Evolutionary conservation across 2,113 vertebrate species (phyloP), one percentile per base, ranked within the genome.

Genomic region (Ascaphus truei): DNA sequence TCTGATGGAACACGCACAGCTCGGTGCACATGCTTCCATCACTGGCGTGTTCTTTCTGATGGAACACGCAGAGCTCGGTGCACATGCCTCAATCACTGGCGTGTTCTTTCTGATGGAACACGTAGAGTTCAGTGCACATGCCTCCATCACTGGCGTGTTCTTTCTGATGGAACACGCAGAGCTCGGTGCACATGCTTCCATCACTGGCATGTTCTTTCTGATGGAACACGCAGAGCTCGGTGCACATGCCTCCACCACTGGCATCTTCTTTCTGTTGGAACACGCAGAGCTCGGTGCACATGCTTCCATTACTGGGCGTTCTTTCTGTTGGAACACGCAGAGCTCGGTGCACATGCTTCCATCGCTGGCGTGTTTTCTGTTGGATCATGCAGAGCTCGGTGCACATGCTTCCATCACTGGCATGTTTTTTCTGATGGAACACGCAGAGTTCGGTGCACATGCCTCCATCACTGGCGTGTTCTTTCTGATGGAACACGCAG

Each of bases 41-140:
- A n/a, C 83, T 88, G 87, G 83, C 82, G 85, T 83, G 84, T 80
- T 87, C 85, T 79, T 82, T 69, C 25, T 75, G 84, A 84, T 87
- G 86, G 80, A 85, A 83, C 83, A 83, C 1, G 82, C 78, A 68
- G 86, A 82, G 85, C 76, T n/a, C 78, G 83, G 84, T 27, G 72
- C 74, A 79, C 80, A 81, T 77, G 83, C n/a, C 73, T 78, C 62
- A 72, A 72, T 68, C 48, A n/a, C 83, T 88, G 87, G 87, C 86
- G n/a, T n/a, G n/a, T n/a, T n/a, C n/a, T n/a, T n/a, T n/a, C n/a
- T n/a, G n/a, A n/a, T n/a, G n/a, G n/a, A n/a, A n/a, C n/a, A n/a
- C n/a, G n/a, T n/a, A n/a, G n/a, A n/a, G n/a, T n/a, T n/a, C n/a
- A n/a, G n/a, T n/a, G n/a, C n/a, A n/a, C n/a, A n/a, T n/a, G n/a